phyloP scores from a whole-genome alignment of 1,140 invertebrate genomes.

The Stegodyphus dumicola region DNA sequence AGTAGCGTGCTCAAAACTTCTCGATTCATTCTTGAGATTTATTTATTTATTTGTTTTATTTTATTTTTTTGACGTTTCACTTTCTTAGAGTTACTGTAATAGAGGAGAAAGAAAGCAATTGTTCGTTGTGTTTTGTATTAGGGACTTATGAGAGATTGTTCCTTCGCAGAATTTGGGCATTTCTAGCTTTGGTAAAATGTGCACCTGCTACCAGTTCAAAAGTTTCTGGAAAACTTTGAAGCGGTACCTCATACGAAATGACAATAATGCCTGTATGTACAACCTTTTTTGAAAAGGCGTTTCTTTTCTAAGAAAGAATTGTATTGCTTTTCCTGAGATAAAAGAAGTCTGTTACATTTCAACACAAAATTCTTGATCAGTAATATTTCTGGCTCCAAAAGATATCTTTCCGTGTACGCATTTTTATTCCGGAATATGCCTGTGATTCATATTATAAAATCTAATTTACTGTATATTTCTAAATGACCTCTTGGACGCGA shows the following conservation, averaged over 20 bases:
- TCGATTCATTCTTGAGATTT: slow-evolving; percentile 36
- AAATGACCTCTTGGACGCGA: too few relatives aligned
- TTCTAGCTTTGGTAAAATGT: slow-evolving; percentile 46
- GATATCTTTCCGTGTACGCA: too few relatives aligned
- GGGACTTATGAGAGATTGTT: slow-evolving; percentile 11
- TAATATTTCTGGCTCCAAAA: too few relatives aligned
- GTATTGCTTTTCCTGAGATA: too few relatives aligned
- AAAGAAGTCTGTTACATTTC: too few relatives aligned
- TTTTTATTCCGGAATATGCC: too few relatives aligned
- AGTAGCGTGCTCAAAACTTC: slow-evolving; percentile 39
- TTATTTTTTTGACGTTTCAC: slow-evolving; percentile 5
- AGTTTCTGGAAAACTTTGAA: slow-evolving; percentile 13
- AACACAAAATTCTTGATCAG: too few relatives aligned
- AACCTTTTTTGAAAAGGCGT: too few relatives aligned
- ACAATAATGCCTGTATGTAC: neutral
- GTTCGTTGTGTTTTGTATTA: slow-evolving; percentile 34
- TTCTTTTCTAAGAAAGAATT: too few relatives aligned
- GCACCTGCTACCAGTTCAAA: slow-evolving; percentile 23
- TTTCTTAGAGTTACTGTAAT: slow-evolving; percentile 27
- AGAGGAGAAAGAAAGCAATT: slow-evolving; percentile 17
- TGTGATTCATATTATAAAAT: too few relatives aligned
- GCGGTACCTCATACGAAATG: neutral
- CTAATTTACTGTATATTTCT: too few relatives aligned
- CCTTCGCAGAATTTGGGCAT: neutral
- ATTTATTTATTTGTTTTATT: slow-evolving; percentile 30